Evolutionary conservation across 1,140 invertebrate species (phyloP).

Genomic region (Maniola jurtina): DNA sequence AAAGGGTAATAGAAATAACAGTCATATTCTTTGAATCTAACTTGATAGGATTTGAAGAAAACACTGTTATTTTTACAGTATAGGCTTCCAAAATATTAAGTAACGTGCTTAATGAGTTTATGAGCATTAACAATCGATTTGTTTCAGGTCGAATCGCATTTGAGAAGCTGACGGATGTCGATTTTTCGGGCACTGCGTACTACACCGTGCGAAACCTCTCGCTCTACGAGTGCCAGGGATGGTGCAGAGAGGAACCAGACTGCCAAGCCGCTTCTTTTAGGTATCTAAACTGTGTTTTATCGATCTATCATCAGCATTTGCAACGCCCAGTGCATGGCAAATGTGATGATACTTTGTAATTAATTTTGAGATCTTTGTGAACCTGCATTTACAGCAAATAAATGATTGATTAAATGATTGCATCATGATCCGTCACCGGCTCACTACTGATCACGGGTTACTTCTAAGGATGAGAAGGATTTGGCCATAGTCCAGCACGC

Average conservation of each 20-base stretch:
- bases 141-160: slow-evolving; percentile 89
- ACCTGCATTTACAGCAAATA: too few species aligned
- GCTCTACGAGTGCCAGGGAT: slow-evolving; percentile 95
- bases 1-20: too few species aligned
- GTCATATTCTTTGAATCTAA: too few species aligned
- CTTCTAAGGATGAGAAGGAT: too few species aligned
- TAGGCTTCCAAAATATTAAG: background rate
- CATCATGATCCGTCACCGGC: too few species aligned
- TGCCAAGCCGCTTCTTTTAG: slow-evolving; percentile 94
- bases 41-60: background rate
- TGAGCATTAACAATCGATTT: slow-evolving; percentile 28
- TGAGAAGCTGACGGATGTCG: slow-evolving; percentile 95
- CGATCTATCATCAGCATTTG: background rate
- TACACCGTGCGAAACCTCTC: slow-evolving; percentile 95
- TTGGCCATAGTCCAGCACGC: too few species aligned
- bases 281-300: slow-evolving; percentile 54
- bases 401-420: too few species aligned
- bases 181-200: slow-evolving; percentile 94
- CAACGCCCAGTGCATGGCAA: background rate
- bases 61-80: background rate
- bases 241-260: slow-evolving; percentile 94
- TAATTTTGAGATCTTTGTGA: too few species aligned
- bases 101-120: background rate
- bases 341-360: too few species aligned
- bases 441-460: too few species aligned